Conservation (phyloP, 1,140 invertebrate species). For the Zaprionus gabonicus region DNA sequence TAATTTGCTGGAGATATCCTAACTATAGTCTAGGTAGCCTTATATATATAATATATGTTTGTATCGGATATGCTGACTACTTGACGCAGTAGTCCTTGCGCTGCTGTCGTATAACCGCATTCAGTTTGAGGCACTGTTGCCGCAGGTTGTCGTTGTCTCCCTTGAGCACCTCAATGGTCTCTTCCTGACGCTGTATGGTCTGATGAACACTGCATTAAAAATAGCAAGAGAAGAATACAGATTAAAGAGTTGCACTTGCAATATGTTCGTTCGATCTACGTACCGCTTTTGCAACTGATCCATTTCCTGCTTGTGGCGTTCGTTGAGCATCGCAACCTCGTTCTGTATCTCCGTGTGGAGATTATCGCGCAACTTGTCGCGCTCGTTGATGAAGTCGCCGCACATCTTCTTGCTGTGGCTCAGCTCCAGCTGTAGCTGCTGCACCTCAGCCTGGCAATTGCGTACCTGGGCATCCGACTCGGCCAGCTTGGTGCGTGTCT, state of each 20-base stretch:
- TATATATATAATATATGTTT: neutral
- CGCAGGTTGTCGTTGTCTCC: conserved; percentile 88
- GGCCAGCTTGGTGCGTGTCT: conserved; percentile 86
- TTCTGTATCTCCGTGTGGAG: conserved; percentile 85
- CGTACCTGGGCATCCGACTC: conserved; percentile 86
- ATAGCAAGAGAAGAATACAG: no score
- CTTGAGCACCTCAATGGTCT: conserved; percentile 89
- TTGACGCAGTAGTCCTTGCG: conserved; percentile 88
- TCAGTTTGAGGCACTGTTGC: conserved; percentile 90
- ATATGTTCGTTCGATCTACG: neutral
- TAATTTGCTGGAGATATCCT: neutral
- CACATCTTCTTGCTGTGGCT: conserved; percentile 86
- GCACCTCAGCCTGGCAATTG: conserved; percentile 85
- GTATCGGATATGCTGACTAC: conserved; percentile 21
- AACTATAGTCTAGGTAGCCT: neutral
- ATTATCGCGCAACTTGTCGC: conserved; percentile 85
- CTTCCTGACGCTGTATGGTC: conserved; percentile 91
- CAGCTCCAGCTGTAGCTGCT: conserved; percentile 85
- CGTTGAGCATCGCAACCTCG: conserved; percentile 84
- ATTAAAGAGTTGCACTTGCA: neutral
- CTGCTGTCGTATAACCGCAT: conserved; percentile 90
- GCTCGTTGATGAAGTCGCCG: conserved; percentile 85
- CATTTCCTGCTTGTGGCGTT: conserved; percentile 85
- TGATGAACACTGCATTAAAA: conserved; percentile 88
- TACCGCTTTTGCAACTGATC: conserved; percentile 84